Evolutionary conservation across 1,140 invertebrate genomes (phyloP).

Genomic region (Zaprionus taronus): DNA sequence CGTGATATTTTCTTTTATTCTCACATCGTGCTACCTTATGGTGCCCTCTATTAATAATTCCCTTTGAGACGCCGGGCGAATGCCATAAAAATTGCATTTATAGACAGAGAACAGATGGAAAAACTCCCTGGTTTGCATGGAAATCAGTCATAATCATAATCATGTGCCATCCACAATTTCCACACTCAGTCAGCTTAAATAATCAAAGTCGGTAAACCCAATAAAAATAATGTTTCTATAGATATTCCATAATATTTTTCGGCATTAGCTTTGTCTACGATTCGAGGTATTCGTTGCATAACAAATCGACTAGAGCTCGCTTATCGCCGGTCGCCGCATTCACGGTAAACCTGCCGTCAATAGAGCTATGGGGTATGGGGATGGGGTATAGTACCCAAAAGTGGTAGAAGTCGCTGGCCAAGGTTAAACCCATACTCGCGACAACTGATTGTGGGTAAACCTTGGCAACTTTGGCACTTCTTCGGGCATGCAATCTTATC

Average conservation of each 20-base stretch:
- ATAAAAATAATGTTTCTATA: neutral
- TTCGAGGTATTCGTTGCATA: slow-evolving; percentile 34
- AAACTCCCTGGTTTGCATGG: neutral
- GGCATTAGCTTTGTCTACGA: slow-evolving; percentile 3
- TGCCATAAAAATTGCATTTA: slow-evolving; percentile 51
- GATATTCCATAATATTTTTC: neutral
- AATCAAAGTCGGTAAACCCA: neutral
- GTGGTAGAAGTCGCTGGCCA: slow-evolving; percentile 30
- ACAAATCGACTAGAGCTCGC: slow-evolving; percentile 22
- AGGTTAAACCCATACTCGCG: slow-evolving; percentile 49
- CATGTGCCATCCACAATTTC: neutral
- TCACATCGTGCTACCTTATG: slow-evolving; percentile 4
- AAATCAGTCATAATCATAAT: neutral
- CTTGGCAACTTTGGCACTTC: slow-evolving; percentile 50
- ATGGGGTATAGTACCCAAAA: neutral
- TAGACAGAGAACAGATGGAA: slow-evolving; percentile 19
- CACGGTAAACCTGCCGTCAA: slow-evolving; percentile 4
- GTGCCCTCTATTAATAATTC: slow-evolving; percentile 22
- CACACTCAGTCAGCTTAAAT: neutral
- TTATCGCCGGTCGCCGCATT: slow-evolving; percentile 26
- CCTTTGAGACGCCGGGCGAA: slow-evolving; percentile 19
- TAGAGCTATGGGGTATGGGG: neutral
- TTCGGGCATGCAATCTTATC: slow-evolving; percentile 64
- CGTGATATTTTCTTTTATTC: slow-evolving; percentile 2
- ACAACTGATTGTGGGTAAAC: slow-evolving; percentile 1